Evolutionary conservation across 1,140 invertebrate species (phyloP).

Genomic region (Pteromalus puparum): DNA sequence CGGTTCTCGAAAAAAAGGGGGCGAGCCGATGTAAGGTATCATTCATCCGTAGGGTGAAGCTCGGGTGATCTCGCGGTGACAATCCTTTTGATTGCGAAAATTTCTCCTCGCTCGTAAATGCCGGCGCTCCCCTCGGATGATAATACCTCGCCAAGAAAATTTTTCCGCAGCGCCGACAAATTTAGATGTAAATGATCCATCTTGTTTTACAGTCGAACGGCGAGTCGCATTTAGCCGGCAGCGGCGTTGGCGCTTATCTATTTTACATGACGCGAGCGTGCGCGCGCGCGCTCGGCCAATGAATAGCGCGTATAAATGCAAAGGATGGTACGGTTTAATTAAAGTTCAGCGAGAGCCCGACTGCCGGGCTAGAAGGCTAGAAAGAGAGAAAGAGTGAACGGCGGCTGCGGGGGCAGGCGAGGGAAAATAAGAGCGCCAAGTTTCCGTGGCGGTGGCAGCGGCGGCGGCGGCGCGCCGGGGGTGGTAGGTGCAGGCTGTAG

Average conservation of each 20-base stretch:
- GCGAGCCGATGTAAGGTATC: too few species aligned
- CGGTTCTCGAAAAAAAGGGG: too few species aligned
- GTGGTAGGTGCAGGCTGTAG: neutral
- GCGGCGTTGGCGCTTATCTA: slow-evolving; percentile 43
- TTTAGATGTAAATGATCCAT: slow-evolving; percentile 56
- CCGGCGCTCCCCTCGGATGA: neutral
- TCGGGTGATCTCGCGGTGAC: neutral
- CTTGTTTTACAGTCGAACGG: slow-evolving; percentile 47
- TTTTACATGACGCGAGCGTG: slow-evolving; percentile 50
- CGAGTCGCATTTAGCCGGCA: slow-evolving; percentile 32
- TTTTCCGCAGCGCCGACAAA: slow-evolving; percentile 37
- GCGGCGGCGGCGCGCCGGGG: slow-evolving; percentile 12
- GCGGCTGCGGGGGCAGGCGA: neutral
- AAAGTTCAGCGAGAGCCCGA: slow-evolving; percentile 56
- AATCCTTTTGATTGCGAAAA: slow-evolving; percentile 35
- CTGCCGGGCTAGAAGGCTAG: neutral
- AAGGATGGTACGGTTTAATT: slow-evolving; percentile 62
- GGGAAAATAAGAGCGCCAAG: slow-evolving; percentile 37
- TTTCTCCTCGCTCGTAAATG: neutral
- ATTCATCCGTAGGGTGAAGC: too few species aligned
- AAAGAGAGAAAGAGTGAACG: neutral
- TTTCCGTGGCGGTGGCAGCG: slow-evolving; percentile 26
- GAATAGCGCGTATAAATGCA: slow-evolving; percentile 63
- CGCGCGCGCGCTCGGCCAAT: slow-evolving; percentile 53
- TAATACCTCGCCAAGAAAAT: slow-evolving; percentile 3